Conservation (phyloP, 2,888 invertebrate species). For the Xestia xanthographa region DNA sequence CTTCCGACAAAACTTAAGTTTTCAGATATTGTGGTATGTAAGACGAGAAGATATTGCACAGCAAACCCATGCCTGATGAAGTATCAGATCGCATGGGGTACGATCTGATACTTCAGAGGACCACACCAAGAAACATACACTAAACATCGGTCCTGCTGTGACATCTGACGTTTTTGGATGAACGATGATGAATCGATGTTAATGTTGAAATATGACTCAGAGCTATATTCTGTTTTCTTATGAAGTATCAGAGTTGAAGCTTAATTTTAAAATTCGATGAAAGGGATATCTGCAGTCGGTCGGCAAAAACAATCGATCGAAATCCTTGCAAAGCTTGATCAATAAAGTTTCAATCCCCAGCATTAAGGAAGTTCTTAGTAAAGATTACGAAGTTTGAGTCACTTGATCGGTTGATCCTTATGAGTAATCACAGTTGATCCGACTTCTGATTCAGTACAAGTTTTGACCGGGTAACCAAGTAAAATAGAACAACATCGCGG, state of each 20-base stretch:
- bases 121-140: background rate
- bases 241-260: too few relatives aligned
- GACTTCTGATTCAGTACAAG: slow-evolving; percentile 21
- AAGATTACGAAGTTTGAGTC: slow-evolving; percentile 34
- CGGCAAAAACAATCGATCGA: slow-evolving; percentile 6
- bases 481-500: background rate
- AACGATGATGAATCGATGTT: background rate
- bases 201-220: background rate
- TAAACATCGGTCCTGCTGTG: too few relatives aligned
- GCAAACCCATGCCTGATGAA: too few relatives aligned
- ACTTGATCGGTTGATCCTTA: slow-evolving; percentile 18
- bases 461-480: background rate
- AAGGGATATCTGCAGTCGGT: background rate
- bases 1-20: background rate
- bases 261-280: background rate
- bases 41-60: background rate
- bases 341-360: slow-evolving; percentile 33
- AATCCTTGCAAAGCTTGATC: slow-evolving; percentile 17
- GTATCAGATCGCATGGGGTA: too few relatives aligned
- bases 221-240: background rate
- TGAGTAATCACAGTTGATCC: slow-evolving; percentile 16
- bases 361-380: slow-evolving; percentile 16
- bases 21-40: background rate
- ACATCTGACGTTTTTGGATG: background rate
- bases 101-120: background rate